Base-by-base conservation (phyloP, 2,113 vertebrate species). In the Oreochromis spilurus region DNA sequence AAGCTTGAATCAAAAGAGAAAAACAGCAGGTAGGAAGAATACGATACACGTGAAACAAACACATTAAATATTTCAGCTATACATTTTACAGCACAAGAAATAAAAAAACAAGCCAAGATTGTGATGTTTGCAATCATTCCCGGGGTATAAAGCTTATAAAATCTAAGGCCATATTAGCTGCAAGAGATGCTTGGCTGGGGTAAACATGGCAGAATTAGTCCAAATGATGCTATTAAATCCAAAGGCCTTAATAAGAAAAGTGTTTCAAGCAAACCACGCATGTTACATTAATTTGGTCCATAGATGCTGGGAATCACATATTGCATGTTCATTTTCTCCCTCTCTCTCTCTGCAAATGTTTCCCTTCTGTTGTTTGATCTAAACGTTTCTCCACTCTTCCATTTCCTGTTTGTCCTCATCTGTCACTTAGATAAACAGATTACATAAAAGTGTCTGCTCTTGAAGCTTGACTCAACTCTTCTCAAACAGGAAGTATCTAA, bases 101-200 rank as follows among this genome's bases (percentile, higher is more conserved):
- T 29, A 80, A 85, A 84, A 84, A 87, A 72, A 84, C 72, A 12
- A 77, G 72, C 72, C 72, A 77, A 77, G 72, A 52, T 52, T 77
- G 72, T 77, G 72, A 77, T 88, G 88, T 85, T 86, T 91, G 86
- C 58, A 79, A 89, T 94, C 88, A 86, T 88, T 91, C 85, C 90
- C 17, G 40, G 87, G 90, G 87, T 86, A 65, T 84, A 67, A 50
- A 83, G 91, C 91, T 93, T 89, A 78, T 92, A 92, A 93, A 92
- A 92, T 82, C 84, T 92, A 93, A 94, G 93, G 95, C 94, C 92
- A 87, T 94, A 85, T 91, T 91, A 91, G 89, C 88, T 85, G 62
- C 48, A 55, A 87, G 62, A 90, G 86, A 90, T 60, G 90, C 84
- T 91, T 91, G 90, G 89, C 87, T 92, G 84, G 83, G 84, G 90